A percentile compares a stretch with the other conserved stretches of the same genome.
Evolutionary conservation across 2,113 vertebrate genomes (phyloP).

Genomic region (Nycticryphes semicollaris): DNA sequence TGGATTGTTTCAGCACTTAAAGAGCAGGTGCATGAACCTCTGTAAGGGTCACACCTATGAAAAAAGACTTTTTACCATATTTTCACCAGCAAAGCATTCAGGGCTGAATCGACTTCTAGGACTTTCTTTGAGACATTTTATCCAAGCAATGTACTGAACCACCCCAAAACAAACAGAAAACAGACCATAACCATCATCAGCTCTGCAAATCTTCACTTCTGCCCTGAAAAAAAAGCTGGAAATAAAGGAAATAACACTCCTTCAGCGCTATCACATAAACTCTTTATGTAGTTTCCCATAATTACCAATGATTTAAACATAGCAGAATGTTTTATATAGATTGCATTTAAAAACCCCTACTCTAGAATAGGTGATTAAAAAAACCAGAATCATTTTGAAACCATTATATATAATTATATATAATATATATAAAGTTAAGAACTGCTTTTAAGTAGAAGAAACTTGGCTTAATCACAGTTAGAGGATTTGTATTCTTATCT

Average conservation of each 20-base stretch:
- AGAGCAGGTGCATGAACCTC: neutral
- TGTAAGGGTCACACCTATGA: neutral
- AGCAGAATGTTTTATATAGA: neutral
- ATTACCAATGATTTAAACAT: neutral
- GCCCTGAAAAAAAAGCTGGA: neutral
- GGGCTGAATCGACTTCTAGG: neutral
- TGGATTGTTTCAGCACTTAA: neutral
- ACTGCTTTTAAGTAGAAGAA: neutral
- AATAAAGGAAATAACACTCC: neutral
- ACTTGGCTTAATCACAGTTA: neutral
- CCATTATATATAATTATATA: too few species aligned
- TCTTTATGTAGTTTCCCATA: neutral
- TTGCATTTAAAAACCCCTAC: neutral
- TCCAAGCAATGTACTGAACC: neutral
- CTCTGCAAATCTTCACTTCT: neutral
- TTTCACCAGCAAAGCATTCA: neutral
- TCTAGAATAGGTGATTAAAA: neutral
- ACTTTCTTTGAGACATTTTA: neutral
- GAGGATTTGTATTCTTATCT: neutral
- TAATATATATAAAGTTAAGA: neutral
- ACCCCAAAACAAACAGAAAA: neutral
- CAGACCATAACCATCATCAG: neutral
- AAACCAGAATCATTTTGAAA: neutral
- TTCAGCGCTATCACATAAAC: neutral
- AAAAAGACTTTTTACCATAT: neutral